Evolutionary conservation across 2,797 vertebrate genomes (phyloP).

Genomic region (Loriculus beryllinus): DNA sequence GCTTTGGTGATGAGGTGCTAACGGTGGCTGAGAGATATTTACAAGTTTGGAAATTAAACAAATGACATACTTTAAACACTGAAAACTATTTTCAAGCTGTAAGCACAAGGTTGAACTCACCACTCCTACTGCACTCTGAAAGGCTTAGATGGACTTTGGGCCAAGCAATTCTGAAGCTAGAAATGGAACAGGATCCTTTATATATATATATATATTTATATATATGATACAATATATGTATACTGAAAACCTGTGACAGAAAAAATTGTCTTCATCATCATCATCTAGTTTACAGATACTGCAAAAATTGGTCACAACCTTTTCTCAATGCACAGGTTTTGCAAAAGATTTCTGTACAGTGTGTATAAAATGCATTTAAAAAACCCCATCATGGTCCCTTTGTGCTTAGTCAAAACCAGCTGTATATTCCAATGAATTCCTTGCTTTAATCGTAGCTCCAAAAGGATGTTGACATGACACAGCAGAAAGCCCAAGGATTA

Average conservation of each 20-base stretch:
- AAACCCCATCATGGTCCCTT: constrained; percentile 66
- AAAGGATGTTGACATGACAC: constrained; percentile 48
- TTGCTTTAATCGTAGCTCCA: constrained; percentile 51
- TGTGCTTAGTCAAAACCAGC: constrained; percentile 80
- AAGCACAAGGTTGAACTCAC: constrained; percentile 68
- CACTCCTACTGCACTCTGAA: constrained; percentile 56
- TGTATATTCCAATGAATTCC: constrained; percentile 60
- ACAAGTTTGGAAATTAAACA: constrained; percentile 53
- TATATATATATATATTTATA: constrained; percentile 53
- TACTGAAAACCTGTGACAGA: constrained; percentile 71
- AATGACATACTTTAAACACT: constrained; percentile 32
- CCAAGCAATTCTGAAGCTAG: constrained; percentile 62
- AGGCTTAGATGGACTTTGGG: constrained; percentile 60
- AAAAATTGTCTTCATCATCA: constrained; percentile 58
- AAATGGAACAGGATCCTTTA: constrained; percentile 57
- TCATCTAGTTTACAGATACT: constrained; percentile 70
- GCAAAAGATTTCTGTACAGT: constrained; percentile 79
- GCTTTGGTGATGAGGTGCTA: constrained; percentile 48
- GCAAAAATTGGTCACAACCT: constrained; percentile 69
- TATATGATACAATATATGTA: constrained; percentile 66
- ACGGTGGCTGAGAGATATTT: not conserved
- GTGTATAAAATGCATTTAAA: constrained; percentile 77
- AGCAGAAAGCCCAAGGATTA: constrained; percentile 68
- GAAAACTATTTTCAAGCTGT: constrained; percentile 25
- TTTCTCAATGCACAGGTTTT: constrained; percentile 75